Conservation (phyloP, 1,140 invertebrate species). For the Magallana angulata region DNA sequence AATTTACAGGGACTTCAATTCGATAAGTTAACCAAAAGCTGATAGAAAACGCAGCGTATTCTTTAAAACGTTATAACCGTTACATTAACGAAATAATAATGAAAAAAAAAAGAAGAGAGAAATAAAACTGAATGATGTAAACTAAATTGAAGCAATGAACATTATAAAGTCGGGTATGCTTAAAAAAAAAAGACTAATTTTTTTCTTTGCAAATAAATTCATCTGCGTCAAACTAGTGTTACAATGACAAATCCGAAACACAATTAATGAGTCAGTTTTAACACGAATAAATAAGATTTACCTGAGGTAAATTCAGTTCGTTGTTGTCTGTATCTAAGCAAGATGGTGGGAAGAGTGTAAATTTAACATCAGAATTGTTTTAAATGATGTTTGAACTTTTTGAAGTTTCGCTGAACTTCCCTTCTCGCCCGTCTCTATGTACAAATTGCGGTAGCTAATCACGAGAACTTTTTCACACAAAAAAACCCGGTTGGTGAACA, state of each 20-base stretch:
- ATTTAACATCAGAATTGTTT: conserved; percentile 1
- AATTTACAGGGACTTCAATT: conserved; percentile 20
- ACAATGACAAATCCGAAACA: background rate
- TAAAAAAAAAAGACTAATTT: background rate
- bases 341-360: background rate
- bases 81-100: background rate
- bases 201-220: background rate
- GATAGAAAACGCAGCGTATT: background rate
- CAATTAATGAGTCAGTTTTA: background rate
- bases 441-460: background rate
- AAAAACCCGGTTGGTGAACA: background rate
- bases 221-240: background rate
- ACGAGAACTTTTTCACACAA: background rate
- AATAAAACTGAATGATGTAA: background rate
- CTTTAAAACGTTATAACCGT: background rate
- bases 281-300: background rate
- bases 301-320: background rate
- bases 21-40: background rate
- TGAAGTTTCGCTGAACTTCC: conserved; percentile 23
- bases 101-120: background rate
- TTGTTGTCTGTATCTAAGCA: conserved; percentile 24
- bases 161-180: too few species aligned
- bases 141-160: background rate
- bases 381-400: conserved; percentile 30
- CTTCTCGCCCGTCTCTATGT: background rate